Percentiles rank a stretch among this genome's conserved stretches.
phyloP scores from a whole-genome alignment of 2,113 vertebrate genomes.

The Alligator sinensis region DNA sequence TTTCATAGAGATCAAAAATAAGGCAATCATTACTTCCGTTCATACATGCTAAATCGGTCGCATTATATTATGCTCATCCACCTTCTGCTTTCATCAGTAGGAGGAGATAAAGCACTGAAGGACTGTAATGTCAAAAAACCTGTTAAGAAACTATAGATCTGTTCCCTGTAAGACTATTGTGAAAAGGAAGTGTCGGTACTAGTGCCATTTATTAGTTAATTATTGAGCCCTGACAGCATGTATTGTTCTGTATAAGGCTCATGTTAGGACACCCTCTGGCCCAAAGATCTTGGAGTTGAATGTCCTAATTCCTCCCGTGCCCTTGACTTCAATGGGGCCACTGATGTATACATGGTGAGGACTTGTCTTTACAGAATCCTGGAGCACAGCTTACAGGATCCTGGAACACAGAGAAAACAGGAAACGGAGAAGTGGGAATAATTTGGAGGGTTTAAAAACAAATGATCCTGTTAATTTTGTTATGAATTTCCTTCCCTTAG shows the following conservation, averaged over 20 bases:
- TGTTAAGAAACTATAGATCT: not conserved
- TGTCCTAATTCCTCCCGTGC: rapidly evolving
- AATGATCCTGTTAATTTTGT: not conserved
- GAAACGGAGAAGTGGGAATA: not conserved
- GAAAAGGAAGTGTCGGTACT: not conserved
- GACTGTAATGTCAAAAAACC: rapidly evolving
- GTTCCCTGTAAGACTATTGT: not conserved
- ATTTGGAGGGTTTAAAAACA: not conserved
- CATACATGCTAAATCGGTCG: not conserved
- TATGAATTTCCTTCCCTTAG: not conserved
- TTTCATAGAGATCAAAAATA: not conserved
- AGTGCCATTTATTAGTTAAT: not conserved
- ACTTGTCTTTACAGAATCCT: not conserved
- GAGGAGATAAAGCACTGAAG: not conserved
- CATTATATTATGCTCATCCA: not conserved
- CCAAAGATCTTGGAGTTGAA: rapidly evolving
- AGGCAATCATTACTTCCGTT: not conserved
- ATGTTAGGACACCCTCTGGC: not conserved
- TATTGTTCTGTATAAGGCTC: not conserved
- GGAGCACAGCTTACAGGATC: not conserved
- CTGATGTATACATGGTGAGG: not conserved
- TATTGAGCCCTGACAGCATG: not conserved
- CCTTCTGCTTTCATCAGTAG: not conserved
- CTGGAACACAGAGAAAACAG: not conserved
- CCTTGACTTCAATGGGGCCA: not conserved